Evolutionary conservation across 2,113 vertebrate genomes (phyloP).

Genomic region (Podocnemis expansa): DNA sequence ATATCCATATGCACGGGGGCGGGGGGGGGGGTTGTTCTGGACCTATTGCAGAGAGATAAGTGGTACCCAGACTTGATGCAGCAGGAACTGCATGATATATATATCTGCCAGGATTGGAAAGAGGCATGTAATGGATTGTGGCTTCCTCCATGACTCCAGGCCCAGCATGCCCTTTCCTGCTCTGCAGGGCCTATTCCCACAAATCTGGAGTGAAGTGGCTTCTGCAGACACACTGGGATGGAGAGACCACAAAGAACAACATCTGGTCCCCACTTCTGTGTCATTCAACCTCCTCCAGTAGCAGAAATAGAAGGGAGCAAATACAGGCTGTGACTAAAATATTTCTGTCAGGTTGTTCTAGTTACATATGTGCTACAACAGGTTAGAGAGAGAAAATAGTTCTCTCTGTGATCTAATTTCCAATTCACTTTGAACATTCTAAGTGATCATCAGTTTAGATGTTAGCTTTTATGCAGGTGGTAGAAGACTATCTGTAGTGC

Average conservation of each 20-base stretch:
- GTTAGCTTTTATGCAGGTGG: background rate
- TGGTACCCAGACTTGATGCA: background rate
- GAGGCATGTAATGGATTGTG: background rate
- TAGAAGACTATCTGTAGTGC: background rate
- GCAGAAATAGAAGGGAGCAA: background rate
- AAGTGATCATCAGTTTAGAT: background rate
- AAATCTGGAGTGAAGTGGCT: background rate
- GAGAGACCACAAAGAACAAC: background rate
- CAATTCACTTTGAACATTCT: accelerated
- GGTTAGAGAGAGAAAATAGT: background rate
- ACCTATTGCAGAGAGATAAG: background rate
- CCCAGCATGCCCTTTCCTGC: too few relatives aligned
- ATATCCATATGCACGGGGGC: background rate
- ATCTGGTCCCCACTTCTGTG: background rate
- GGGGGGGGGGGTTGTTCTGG: background rate
- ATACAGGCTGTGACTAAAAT: background rate
- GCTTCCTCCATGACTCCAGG: background rate
- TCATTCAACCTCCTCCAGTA: background rate
- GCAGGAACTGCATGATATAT: background rate
- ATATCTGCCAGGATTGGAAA: background rate
- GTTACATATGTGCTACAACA: background rate
- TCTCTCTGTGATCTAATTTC: background rate
- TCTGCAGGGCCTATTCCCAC: background rate
- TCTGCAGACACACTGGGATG: background rate
- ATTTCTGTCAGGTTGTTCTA: background rate